Base-by-base conservation (phyloP, 2,113 vertebrate species). In the Stomatorhinus ivindoensis region DNA sequence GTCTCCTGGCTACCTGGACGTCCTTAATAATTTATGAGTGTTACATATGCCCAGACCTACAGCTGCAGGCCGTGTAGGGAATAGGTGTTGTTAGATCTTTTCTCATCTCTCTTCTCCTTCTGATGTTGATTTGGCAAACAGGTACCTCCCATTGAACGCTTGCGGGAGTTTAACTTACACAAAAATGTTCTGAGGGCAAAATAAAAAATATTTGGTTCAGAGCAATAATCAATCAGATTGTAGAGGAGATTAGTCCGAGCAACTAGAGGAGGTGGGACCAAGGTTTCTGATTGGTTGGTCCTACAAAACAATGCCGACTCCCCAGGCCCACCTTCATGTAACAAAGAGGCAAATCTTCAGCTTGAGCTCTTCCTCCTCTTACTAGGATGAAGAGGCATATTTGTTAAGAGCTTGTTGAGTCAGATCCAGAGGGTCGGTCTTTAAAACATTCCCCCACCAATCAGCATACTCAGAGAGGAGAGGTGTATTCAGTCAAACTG, bases 11-110 rank as follows among this genome's bases (percentile, higher is more conserved):
- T 76, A 85, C 47, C 83, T 86, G 83, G 44, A 86, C 10, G 10
- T 86, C 83, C 44, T 86, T 86, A 31, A 86, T 86, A 86, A 50
- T 86, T 86, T 50, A 86, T 48, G 44, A 47, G n/a, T 47, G 47
- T 27, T 24, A 21, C 39, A 46, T 17, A 85, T 85, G 82, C 9
- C 82, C 42, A 85, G 44, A 85, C 39, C 19, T 39, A 15, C 17
- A 42, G 35, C 69, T 46, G 35, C 24, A 35, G 73, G 87, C 51
- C 10, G 5, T 80, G 73, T 42, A 44, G 2, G 19, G 53, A 39
- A 46, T 61, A 31, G 47, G 65, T 80, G 13, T 39, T 35, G 31
- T 42, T 42, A 48, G 42, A 50, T 76, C 84, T 51, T 61, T 73
- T 47, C 35, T 46, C 24, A 19, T 84, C 42, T 39, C 53, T 76